phyloP scores from a whole-genome alignment of 2,113 vertebrate species.

The Pachyramphus minor region DNA sequence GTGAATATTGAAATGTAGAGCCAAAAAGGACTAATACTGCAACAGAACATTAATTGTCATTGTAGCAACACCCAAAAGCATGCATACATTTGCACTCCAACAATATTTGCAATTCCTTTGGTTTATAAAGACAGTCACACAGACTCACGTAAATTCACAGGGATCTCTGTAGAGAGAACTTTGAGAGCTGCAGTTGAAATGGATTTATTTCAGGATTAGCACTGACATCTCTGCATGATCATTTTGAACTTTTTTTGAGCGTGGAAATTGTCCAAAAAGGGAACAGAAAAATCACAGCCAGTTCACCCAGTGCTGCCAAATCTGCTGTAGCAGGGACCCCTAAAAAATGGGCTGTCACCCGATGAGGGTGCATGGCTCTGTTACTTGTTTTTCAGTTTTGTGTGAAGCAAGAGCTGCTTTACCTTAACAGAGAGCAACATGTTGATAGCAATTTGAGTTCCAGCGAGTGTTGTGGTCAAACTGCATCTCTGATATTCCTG shows the following conservation, averaged over 20 bases:
- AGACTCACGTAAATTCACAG: neutral
- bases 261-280: neutral
- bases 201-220: neutral
- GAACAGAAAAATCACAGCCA: neutral
- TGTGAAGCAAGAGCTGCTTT: neutral
- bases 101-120: neutral
- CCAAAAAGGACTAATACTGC: neutral
- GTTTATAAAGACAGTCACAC: neutral
- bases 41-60: neutral
- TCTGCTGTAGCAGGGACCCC: neutral
- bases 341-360: neutral
- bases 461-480: neutral
- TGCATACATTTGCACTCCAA: fast-evolving
- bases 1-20: neutral
- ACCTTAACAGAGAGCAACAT: fast-evolving
- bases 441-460: fast-evolving
- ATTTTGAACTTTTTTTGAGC: neutral
- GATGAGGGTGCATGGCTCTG: neutral
- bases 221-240: neutral
- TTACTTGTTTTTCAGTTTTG: neutral
- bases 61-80: neutral
- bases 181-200: neutral
- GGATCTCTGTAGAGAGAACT: neutral
- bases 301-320: neutral
- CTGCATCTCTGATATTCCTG: neutral